These are phyloP conservation scores for Agrilus planipennis DNA, from an alignment of 1,140 invertebrate species.

Conservation along the genomic window DNA sequence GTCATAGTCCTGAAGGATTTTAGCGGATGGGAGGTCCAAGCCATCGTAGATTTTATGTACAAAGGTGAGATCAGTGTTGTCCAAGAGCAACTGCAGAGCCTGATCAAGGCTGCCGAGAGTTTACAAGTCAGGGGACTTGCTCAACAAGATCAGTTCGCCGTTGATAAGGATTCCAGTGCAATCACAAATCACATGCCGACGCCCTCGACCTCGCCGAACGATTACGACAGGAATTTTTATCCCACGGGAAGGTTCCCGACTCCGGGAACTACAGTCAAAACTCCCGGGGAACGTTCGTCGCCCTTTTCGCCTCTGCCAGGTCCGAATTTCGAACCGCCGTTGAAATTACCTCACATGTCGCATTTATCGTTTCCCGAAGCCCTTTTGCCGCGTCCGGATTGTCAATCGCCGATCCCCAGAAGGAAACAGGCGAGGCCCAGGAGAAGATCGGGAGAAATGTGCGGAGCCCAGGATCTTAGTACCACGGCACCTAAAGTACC, in stretches of 20 bases:
- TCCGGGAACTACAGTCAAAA: constrained; percentile 19
- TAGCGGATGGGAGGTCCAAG: constrained; percentile 71
- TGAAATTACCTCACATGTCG: constrained; percentile 39
- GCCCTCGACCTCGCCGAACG: constrained; percentile 45
- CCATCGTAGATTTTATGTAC: constrained; percentile 87
- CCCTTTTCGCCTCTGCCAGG: constrained; percentile 19
- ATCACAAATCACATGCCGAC: constrained; percentile 38
- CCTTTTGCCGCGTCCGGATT: constrained; percentile 27
- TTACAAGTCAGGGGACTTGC: constrained; percentile 69
- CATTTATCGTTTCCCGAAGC: constrained; percentile 38
- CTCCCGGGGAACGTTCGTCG: constrained; percentile 12
- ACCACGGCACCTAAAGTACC: constrained; percentile 31
- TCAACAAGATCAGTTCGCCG: constrained; percentile 50
- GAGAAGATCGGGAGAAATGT: constrained; percentile 61
- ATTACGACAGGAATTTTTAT: constrained; percentile 34
- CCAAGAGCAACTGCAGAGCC: constrained; percentile 64
- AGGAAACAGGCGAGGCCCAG: constrained; percentile 70
- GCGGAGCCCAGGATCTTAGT: constrained; percentile 47
- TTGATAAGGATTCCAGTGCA: constrained; percentile 38
- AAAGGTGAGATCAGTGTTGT: constrained; percentile 77
- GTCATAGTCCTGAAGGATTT: constrained; percentile 85
- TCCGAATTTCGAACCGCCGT: constrained; percentile 20
- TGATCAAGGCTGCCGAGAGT: constrained; percentile 77
- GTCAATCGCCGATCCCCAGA: constrained; percentile 60
- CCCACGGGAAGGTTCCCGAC: constrained; percentile 19